Evolutionary conservation across 2,888 invertebrate genomes (phyloP).

Genomic region (Orthosia gracilis): DNA sequence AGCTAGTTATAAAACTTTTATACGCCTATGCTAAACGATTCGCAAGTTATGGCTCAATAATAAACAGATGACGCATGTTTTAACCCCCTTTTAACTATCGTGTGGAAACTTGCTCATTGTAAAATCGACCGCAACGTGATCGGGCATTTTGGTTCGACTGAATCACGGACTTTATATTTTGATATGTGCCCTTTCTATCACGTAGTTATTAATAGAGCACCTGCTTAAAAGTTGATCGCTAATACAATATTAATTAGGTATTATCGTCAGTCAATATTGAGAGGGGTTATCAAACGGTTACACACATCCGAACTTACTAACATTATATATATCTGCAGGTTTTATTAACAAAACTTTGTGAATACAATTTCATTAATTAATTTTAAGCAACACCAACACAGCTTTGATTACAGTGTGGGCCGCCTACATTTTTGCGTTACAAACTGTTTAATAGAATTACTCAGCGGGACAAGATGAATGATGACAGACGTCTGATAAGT

Average conservation of each 20-base stretch:
- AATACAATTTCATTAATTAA: constrained; percentile 27
- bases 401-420: constrained; percentile 54
- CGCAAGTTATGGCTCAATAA: constrained; percentile 59
- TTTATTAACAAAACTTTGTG: constrained; percentile 44
- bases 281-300: constrained; percentile 3
- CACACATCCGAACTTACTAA: not conserved
- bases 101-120: constrained; percentile 39
- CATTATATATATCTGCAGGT: not conserved
- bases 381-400: constrained; percentile 25
- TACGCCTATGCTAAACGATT: constrained; percentile 57
- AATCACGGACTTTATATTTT: constrained; percentile 27
- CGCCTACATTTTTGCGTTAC: constrained; percentile 59
- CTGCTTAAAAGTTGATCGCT: not conserved
- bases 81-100: constrained; percentile 49
- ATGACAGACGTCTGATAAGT: constrained; percentile 74
- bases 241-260: constrained; percentile 17
- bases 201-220: not conserved
- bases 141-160: constrained; percentile 35
- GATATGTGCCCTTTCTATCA: constrained; percentile 8
- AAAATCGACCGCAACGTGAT: constrained; percentile 48
- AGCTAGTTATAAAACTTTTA: constrained; percentile 53
- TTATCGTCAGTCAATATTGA: constrained; percentile 27
- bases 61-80: constrained; percentile 62
- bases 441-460: constrained; percentile 69
- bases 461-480: constrained; percentile 76